Base-by-base conservation (phyloP, 1,140 invertebrate genomes). In the Nixonia krombeini region DNA sequence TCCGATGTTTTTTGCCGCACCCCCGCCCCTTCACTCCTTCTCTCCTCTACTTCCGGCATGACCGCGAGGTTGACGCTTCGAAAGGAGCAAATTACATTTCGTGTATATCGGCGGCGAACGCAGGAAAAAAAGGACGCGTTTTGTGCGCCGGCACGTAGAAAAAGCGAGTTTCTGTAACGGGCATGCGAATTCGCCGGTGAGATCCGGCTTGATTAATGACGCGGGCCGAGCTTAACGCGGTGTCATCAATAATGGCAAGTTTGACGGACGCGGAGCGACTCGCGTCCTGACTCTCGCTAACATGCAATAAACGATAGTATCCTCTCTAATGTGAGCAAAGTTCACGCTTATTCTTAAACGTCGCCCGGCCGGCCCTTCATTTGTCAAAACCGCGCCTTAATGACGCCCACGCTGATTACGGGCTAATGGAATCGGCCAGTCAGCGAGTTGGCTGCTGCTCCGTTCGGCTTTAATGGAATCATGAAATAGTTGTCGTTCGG, bases 361-460 rank as follows among this genome's bases (percentile, higher is more conserved):
- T 68, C 56, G 59, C 42, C 21, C 45, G 52, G 51, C 42, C 53
- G 51, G 53, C 57, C 70, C 59, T 70, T 62, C 70, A 75, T 68
- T 73, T 71, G 70, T 70, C 67, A 70, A 63, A 68, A 62, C 59
- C 41, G 67, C 58, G 70, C 65, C 63, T n/a, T 74, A 78, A 70
- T 70, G 70, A 74, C 66, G 58, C 73, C 65, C 52, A 72, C 70
- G 56, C 72, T 74, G 69, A 76, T 78, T 73, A 74, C 65, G 49
- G 72, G 70, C 40, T 74, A 75, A 74, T 72, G 63, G 71, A 65
- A 72, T 52, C 64, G 61, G 51, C 59, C 56, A 72, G 64, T 72
- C 64, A 72, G 64, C 64, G 50, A 31, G 21, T 25, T 26, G 15
- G 37, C 41, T 4, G 18, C 53, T 6, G 6, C 10, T 28, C 56